phyloP scores from a whole-genome alignment of 2,888 invertebrate genomes.

The Arge pagana region DNA sequence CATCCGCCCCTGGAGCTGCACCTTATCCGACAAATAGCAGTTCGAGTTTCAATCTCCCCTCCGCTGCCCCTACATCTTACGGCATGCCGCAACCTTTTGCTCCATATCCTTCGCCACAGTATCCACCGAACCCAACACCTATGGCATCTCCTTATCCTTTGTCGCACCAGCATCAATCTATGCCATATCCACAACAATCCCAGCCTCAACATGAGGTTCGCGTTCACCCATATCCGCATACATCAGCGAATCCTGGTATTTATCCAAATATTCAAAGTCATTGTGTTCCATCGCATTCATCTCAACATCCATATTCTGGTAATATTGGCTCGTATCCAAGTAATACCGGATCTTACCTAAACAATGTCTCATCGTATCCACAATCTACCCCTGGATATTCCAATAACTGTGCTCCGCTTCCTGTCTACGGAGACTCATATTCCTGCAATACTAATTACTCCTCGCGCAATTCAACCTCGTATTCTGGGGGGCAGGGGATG shows the following conservation, averaged over 20 bases:
- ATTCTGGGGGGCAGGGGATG: constrained; percentile 50
- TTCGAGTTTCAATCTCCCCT: constrained; percentile 37
- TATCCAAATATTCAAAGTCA: constrained; percentile 31
- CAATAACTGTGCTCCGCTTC: too few species aligned
- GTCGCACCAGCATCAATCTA: constrained; percentile 3
- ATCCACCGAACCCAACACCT: constrained; percentile 21
- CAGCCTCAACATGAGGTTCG: too few species aligned
- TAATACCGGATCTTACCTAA: constrained; percentile 7
- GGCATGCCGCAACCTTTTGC: constrained; percentile 50
- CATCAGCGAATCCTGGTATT: neutral
- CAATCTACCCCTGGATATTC: neutral
- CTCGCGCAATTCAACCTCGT: constrained; percentile 1
- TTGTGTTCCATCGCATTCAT: neutral
- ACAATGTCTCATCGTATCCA: constrained; percentile 32
- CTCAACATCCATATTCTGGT: neutral
- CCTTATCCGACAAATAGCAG: constrained; percentile 35
- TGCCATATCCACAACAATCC: constrained; percentile 5
- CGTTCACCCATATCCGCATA: constrained; percentile 3
- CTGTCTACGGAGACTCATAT: constrained; percentile 21
- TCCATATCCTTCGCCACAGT: constrained; percentile 23
- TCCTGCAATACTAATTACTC: constrained; percentile 3
- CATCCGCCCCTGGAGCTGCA: constrained; percentile 46
- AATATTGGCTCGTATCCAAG: constrained; percentile 23
- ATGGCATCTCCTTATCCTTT: constrained; percentile 29
- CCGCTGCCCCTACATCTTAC: constrained; percentile 42